Base-by-base conservation (phyloP, 2,888 invertebrate species). In the Blastobasis adustella region DNA sequence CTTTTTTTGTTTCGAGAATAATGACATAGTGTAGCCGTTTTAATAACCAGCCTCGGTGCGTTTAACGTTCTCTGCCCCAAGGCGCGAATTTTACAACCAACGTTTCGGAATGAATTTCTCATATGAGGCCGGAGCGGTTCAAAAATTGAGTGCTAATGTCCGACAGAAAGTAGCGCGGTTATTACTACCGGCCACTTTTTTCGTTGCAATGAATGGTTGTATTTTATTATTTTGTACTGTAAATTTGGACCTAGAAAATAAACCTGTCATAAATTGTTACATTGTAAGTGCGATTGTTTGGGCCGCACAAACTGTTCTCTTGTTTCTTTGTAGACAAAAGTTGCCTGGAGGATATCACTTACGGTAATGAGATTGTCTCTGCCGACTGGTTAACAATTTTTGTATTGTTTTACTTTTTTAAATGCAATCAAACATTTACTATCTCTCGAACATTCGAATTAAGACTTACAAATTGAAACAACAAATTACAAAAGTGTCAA, bases 21-120 rank as follows among this genome's bases (percentile, higher is more conserved):
- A 87, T 86, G 84, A 85, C 86, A 86, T 73, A 83, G 81, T 78
- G 70, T 75, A 73, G 80, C 77, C 67, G 73, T 81, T 85, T 84
- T 85, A 85, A 86, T 85, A 83, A 85, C 80, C 67, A 67, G 66
- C 72, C 66, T 66, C 61, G 60, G 60, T 58, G 60, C 62, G 66
- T 69, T 71, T 68, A 63, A 66, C 69, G 62, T 70, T 66, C 67
- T 61, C 61, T 59, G 82, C 85, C 46, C 80, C 61, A 54, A 61
- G 83, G 84, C 82, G 69, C 66, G 61, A 73, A 76, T 73, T 82
- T 76, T 71, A 81, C 78, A 80, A 71, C 70, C 67, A 76, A 76
- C 71, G 74, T 79, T 73, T 76, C 63, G 69, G 71, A 71, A 73
- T 74, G 74, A 73, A 73, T 75, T 78, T 73, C 75, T 69, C 69